phyloP scores from a whole-genome alignment of 2,797 vertebrate species.

The Platalea minor region DNA sequence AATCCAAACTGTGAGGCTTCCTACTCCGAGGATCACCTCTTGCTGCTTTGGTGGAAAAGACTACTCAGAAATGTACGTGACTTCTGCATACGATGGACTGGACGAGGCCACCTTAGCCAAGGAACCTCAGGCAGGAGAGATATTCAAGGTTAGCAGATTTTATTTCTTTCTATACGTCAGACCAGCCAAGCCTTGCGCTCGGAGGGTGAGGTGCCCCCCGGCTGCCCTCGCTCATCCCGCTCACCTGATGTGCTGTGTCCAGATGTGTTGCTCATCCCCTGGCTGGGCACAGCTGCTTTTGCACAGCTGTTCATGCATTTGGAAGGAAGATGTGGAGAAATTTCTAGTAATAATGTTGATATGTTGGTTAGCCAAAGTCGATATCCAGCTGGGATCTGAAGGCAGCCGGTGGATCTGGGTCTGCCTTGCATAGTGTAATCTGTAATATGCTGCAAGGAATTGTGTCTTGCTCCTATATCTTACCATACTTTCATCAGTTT shows the following conservation, averaged over 20 bases:
- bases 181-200: neutral
- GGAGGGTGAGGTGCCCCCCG: rapidly evolving
- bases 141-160: constrained; percentile 79
- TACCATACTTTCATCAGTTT: neutral
- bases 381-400: neutral
- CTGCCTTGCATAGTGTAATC: neutral
- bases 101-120: constrained; percentile 62
- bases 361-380: neutral
- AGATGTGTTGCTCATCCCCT: neutral
- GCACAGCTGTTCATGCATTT: neutral
- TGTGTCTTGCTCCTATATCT: neutral
- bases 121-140: constrained; percentile 80
- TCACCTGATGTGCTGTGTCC: neutral
- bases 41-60: constrained; percentile 88
- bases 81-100: constrained; percentile 80
- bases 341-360: neutral
- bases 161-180: neutral
- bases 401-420: neutral
- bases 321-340: neutral
- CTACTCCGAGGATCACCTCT: constrained; percentile 82
- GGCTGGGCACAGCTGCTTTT: neutral
- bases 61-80: constrained; percentile 86
- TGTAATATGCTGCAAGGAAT: neutral
- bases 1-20: constrained; percentile 81
- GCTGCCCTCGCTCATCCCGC: neutral